Evolutionary conservation across 2,797 vertebrate genomes (phyloP), one percentile per base, ranked within the genome.

Genomic region (Huso huso): DNA sequence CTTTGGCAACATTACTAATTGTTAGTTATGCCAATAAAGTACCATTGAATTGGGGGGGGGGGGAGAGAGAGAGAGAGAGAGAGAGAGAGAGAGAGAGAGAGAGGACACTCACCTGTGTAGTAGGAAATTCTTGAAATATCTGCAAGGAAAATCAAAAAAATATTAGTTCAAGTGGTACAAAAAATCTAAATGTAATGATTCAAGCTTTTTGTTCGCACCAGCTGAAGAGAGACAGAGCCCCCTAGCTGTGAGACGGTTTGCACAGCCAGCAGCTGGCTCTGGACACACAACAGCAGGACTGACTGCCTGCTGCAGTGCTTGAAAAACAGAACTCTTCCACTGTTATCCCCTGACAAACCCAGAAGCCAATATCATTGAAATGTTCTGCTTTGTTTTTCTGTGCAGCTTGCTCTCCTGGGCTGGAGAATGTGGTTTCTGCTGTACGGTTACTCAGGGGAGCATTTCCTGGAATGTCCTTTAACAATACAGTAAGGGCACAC

Each of bases 51-150:
- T 18, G 15, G 15, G 15, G 1, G 15, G 1, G 15, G 15, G 15
- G 15, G 15, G 15, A 18, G 15, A 18, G 15, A 37, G 23, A 37
- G 23, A 3, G 2, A 3, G 2, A 3, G 23, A 37, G 23, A 37
- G 23, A 4, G 23, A 37, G 2, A 37, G 23, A 37, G 23, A 37
- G 23, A 37, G 23, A 57, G 15, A 23, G 18, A 18, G 10, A 51
- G 7, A 48, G 15, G 63, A 9, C 66, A 74, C 91, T 92, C 82
- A 95, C 93, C 93, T 87, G 91, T 85, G 81, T 90, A 89, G 84
- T 89, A 90, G 64, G 80, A 77, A 89, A 90, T 90, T 82, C 91
- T 89, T 81, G 92, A 91, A 92, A 93, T 92, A 89, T 89, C 93
- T 94, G 88, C 0, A 79, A 82, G 49, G 74, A 67, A 71, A 79